phyloP scores from a whole-genome alignment of 2,113 vertebrate genomes.

The Cyanoramphus novaezelandiae region DNA sequence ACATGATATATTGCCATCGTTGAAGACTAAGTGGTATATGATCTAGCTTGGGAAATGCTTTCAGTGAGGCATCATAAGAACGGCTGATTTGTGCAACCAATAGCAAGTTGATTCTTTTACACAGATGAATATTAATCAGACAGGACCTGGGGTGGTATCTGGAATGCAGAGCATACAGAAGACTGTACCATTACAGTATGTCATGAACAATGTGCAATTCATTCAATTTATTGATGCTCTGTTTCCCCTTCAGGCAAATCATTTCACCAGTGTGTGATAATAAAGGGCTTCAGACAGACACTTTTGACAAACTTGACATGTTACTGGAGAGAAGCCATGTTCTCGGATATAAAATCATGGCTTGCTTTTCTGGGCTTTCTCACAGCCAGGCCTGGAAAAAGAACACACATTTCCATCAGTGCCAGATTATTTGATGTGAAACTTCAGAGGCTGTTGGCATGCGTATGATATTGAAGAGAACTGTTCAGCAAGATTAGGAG shows the following conservation, averaged over 20 bases:
- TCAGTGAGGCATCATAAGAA: neutral
- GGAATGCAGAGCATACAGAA: slow-evolving; percentile 27
- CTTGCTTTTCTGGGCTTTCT: slow-evolving; percentile 72
- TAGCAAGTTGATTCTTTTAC: neutral
- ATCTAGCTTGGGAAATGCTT: neutral
- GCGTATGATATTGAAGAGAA: neutral
- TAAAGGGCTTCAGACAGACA: slow-evolving; percentile 72
- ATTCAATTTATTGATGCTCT: slow-evolving; percentile 71
- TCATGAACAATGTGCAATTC: slow-evolving; percentile 75
- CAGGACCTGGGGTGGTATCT: slow-evolving; percentile 7
- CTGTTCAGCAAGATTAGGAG: neutral
- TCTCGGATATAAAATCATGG: slow-evolving; percentile 67
- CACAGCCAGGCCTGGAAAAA: slow-evolving; percentile 64
- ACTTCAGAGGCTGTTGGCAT: neutral
- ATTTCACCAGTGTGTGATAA: slow-evolving; percentile 65
- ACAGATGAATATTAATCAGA: neutral
- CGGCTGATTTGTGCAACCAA: neutral
- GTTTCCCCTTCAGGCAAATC: slow-evolving; percentile 73
- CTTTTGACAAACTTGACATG: slow-evolving; percentile 78
- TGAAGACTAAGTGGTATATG: neutral
- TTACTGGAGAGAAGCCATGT: slow-evolving; percentile 70
- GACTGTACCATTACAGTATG: neutral
- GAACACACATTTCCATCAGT: slow-evolving; percentile 54
- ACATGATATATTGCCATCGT: neutral
- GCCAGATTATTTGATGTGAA: slow-evolving; percentile 32